Evolutionary conservation across 1,140 invertebrate genomes (phyloP).

Genomic region (Hylyphantes graminicola): DNA sequence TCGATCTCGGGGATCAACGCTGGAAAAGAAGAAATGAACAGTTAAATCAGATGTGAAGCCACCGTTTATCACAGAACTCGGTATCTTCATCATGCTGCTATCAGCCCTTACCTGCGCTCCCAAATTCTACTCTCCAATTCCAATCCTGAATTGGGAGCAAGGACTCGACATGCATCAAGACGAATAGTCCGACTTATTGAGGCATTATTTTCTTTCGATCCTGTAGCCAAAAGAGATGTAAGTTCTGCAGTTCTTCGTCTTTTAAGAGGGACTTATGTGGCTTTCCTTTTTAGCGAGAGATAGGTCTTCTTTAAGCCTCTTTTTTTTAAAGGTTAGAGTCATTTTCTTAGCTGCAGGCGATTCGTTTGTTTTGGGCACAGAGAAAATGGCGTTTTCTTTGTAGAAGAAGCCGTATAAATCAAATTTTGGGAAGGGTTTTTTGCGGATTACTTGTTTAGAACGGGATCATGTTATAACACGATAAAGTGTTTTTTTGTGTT

Average conservation of each 20-base stretch:
- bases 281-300: not conserved
- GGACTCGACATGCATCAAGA: constrained; percentile 55
- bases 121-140: constrained; percentile 6
- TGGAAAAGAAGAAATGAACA: constrained; percentile 48
- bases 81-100: constrained; percentile 59
- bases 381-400: no score
- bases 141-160: constrained; percentile 17
- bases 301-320: no score
- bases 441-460: no score
- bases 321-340: no score
- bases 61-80: constrained; percentile 48
- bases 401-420: no score
- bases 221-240: constrained; percentile 34
- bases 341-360: no score
- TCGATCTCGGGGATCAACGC: constrained; percentile 20
- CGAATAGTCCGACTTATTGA: constrained; percentile 52
- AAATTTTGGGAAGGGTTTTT: no score
- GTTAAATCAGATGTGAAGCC: constrained; percentile 56
- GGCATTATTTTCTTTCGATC: constrained; percentile 55
- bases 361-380: no score
- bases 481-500: no score
- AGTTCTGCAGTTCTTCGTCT: constrained; percentile 9
- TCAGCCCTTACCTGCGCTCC: constrained; percentile 24
- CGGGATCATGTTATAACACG: no score
- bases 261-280: constrained; percentile 21